phyloP scores from a whole-genome alignment of 2,888 invertebrate species.

The Corythucha ciliata region DNA sequence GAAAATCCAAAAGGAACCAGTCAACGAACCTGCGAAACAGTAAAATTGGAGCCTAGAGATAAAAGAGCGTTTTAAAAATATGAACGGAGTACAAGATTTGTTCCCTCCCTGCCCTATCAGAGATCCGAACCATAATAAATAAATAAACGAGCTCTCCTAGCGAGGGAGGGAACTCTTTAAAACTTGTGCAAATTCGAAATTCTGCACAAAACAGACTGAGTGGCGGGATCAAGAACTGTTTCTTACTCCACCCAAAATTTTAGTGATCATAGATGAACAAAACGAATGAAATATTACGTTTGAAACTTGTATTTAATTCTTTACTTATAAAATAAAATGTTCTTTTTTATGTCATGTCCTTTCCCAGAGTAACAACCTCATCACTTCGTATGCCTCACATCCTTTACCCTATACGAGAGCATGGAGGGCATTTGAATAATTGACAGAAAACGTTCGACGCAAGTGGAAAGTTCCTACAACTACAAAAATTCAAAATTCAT shows the following conservation, averaged over 20 bases:
- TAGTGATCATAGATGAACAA: neutral
- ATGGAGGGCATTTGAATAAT: no score
- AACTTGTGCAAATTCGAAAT: no score
- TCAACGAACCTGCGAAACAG: neutral
- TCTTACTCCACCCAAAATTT: neutral
- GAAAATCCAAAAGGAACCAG: neutral
- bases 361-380: no score
- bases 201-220: slow-evolving; percentile 4
- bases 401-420: no score
- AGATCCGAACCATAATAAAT: no score
- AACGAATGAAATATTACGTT: neutral
- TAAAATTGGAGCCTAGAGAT: neutral
- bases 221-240: slow-evolving; percentile 3
- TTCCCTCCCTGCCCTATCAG: slow-evolving; percentile 32
- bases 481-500: no score
- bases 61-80: neutral
- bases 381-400: no score
- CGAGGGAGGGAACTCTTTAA: slow-evolving; percentile 29
- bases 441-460: no score
- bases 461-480: no score
- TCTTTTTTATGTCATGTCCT: neutral
- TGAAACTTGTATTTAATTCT: slow-evolving; percentile 5
- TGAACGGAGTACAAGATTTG: no score
- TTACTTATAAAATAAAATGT: slow-evolving; percentile 2
- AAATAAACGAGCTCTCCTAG: slow-evolving; percentile 28